Conservation (phyloP, 2,113 vertebrate genomes). For the Crocuta crocuta region DNA sequence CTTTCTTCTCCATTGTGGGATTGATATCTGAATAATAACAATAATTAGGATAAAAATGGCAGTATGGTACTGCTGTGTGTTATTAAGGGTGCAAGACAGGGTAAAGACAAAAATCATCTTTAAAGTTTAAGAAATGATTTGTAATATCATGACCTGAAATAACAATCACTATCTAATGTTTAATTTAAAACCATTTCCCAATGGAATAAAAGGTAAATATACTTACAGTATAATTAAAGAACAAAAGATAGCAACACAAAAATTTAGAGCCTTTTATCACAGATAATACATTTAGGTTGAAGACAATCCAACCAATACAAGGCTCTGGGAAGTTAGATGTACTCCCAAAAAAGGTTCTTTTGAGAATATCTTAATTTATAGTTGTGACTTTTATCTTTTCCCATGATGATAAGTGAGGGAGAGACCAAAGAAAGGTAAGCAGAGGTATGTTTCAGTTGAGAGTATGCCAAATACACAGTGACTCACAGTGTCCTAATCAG, state of each 20-base stretch:
- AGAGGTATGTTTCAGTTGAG: conserved; percentile 47
- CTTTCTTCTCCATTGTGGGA: background rate
- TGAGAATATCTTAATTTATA: background rate
- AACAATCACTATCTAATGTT: background rate
- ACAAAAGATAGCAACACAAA: background rate
- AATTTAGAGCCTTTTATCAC: background rate
- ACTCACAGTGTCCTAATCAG: conserved; percentile 86
- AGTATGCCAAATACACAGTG: conserved; percentile 66
- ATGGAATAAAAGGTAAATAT: conserved; percentile 18
- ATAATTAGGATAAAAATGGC: background rate
- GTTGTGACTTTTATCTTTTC: conserved; percentile 52
- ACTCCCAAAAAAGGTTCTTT: background rate
- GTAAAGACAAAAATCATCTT: background rate
- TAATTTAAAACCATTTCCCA: conserved; percentile 9
- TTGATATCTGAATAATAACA: background rate
- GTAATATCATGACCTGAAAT: conserved; percentile 7
- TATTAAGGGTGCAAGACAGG: background rate
- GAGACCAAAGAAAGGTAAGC: conserved; percentile 64
- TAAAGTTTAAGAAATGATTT: background rate
- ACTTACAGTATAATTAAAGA: background rate
- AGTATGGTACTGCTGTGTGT: background rate
- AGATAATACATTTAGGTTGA: conserved; percentile 8
- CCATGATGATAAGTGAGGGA: conserved; percentile 64
- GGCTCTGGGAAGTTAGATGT: background rate
- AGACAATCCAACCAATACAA: background rate